Base-by-base conservation (phyloP, 2,797 vertebrate species). In the Apogon talboti region DNA sequence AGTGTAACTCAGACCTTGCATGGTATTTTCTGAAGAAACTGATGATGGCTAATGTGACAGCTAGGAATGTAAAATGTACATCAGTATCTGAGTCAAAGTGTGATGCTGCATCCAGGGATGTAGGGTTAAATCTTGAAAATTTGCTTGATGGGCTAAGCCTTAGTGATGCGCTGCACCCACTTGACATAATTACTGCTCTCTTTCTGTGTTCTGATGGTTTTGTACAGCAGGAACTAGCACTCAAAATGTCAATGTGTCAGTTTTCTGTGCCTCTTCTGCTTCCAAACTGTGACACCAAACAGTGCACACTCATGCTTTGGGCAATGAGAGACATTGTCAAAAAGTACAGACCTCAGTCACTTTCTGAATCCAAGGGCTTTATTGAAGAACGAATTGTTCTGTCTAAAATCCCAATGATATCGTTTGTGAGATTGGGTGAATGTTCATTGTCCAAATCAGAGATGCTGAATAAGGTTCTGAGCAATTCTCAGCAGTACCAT, bases 211-310 rank as follows among this genome's bases (percentile, higher is more conserved):
- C 94, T 8, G 93, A 95, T 61, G 81, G 84, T 16, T 93, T 95
- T 66, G 83, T 95, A 2, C 94, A 91, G 14, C 95, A 96, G 71
- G 94, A 96, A 58, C 76, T 96, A 7, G 13, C 91, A 4, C 72
- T 91, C 11, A 95, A 94, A 81, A 95, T 96, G 95, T 93, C 94
- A 1, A 92, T 94, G 86, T 95, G 95, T 75, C 95, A 95, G 83
- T 95, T 95, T 66, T 92, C 95, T 28, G 92, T 96, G 2, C 95
- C 95, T 14, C 83, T 96, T 0, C 73, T 96, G 44, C 81, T 96
- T 62, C 94, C 94, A 0, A 74, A 81, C 13, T 80, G 73, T 85
- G 79, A 87, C 16, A 82, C 58, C 53, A 42, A 77, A 0, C 71
- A 85, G 63, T 83, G 78, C 48, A 94, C 74, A 9, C 89, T 95